A percentile compares a stretch with the other conserved stretches of the same genome.
phyloP scores from a whole-genome alignment of 2,797 vertebrate genomes.

The Spea hammondii region DNA sequence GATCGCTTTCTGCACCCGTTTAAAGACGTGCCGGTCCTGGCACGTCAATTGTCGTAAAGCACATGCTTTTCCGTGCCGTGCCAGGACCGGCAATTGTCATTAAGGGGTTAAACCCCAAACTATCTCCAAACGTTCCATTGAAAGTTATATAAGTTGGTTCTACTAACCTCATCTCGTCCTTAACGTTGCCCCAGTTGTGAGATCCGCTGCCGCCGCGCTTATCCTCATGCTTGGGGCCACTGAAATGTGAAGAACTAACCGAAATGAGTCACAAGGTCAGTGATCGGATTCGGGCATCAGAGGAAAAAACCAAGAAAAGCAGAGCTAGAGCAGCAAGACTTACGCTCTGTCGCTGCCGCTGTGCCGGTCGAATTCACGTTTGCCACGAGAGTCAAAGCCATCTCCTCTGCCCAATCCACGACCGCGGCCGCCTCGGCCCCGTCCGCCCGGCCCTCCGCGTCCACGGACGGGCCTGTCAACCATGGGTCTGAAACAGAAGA shows the following conservation, averaged over 20 bases:
- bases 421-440: constrained; percentile 84
- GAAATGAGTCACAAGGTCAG: constrained; percentile 79
- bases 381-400: constrained; percentile 93
- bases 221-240: constrained; percentile 90
- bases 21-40: too few species aligned
- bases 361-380: constrained; percentile 95
- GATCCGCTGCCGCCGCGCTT: constrained; percentile 88
- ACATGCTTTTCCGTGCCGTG: too few species aligned
- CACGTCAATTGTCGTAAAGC: too few species aligned
- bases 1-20: too few species aligned
- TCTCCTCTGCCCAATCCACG: constrained; percentile 91
- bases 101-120: too few species aligned
- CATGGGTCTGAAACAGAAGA: constrained; percentile 60
- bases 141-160: not conserved
- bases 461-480: constrained; percentile 87
- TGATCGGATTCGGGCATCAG: constrained; percentile 61
- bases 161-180: constrained; percentile 93
- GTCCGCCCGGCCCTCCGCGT: constrained; percentile 85
- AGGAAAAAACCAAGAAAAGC: constrained; percentile 46
- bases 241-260: constrained; percentile 79
- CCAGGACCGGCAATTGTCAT: too few species aligned
- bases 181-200: constrained; percentile 93
- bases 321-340: constrained; percentile 63
- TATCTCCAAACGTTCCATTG: too few species aligned
- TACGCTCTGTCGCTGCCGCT: constrained; percentile 93